Evolutionary conservation across 2,113 vertebrate genomes (phyloP), one percentile per base, ranked within the genome.

Genomic region (Onychostruthus taczanowskii): DNA sequence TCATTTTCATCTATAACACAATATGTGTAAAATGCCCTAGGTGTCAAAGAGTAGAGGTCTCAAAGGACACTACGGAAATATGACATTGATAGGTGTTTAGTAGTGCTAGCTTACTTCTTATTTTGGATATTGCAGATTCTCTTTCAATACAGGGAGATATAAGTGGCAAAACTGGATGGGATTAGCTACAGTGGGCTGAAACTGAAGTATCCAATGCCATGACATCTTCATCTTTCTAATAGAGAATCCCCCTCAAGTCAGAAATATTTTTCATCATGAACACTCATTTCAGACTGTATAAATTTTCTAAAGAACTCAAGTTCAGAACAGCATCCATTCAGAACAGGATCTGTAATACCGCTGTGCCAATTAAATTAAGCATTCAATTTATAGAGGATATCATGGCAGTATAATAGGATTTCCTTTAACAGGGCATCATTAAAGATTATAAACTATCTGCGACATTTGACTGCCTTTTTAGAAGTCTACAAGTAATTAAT

Each of bases 401-500:
- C 30, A 31, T 30, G n/a, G 59, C 55, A 86, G 10, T 76, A 55
- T 77, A 95, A 93, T 74, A 83, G 47, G 21, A 80, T 90, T 35
- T 92, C 31, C 43, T 81, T 53, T 49, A 95, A 93, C 41, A 81
- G 37, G 31, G 15, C 39, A 67, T 68, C 68, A 92, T 88, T 87
- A 93, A 88, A 84, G 17, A 31, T 83, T 96, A 90, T 75, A 84
- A 96, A 90, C 49, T 62, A 84, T 84, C 85, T 86, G 52, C 14
- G 85, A 84, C 47, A 78, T 86, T 84, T 90, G 64, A 96, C 68
- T 90, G 64, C 47, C 61, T 84, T 88, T 93, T 90, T 63, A 88
- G 61, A 93, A 72, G 56, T 75, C 68, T 84, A 37, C 39, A 86
- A 84, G 82, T 93, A 94, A 94, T 95, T 95, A 92, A 81, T 86